phyloP scores from a whole-genome alignment of 2,113 vertebrate genomes.

The Camelus dromedarius region DNA sequence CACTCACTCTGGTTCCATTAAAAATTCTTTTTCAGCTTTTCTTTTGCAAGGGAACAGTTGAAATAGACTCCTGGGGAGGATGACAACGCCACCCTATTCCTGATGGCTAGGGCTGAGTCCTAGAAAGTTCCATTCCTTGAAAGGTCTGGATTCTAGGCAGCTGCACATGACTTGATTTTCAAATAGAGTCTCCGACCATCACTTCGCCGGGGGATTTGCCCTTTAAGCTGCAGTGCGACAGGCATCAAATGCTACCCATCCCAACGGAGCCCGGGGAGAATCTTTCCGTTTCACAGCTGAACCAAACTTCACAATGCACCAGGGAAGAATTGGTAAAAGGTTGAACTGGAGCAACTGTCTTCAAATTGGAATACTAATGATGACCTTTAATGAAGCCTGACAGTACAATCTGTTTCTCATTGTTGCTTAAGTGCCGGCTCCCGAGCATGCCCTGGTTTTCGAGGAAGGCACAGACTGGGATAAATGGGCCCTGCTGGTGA shows the following conservation, averaged over 20 bases:
- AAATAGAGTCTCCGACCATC: slow-evolving; percentile 65
- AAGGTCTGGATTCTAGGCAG: slow-evolving; percentile 78
- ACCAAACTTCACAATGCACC: slow-evolving; percentile 87
- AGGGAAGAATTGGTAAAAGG: slow-evolving; percentile 87
- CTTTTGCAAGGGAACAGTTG: not conserved
- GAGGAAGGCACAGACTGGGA: slow-evolving; percentile 83
- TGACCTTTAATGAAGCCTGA: slow-evolving; percentile 99
- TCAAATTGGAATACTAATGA: slow-evolving; percentile 98
- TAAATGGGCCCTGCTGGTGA: slow-evolving; percentile 89
- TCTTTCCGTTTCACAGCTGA: slow-evolving; percentile 88
- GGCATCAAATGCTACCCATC: slow-evolving; percentile 84
- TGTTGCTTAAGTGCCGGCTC: slow-evolving; percentile 94
- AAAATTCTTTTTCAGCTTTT: not conserved
- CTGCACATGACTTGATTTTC: slow-evolving; percentile 83
- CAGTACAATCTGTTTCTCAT: slow-evolving; percentile 99
- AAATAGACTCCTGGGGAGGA: not conserved
- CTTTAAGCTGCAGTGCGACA: slow-evolving; percentile 85
- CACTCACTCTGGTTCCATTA: not conserved
- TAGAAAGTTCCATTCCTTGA: slow-evolving; percentile 80
- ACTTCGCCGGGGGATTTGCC: slow-evolving; percentile 81
- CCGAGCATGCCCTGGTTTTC: slow-evolving; percentile 90
- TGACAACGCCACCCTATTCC: slow-evolving; percentile 58
- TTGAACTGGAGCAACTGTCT: slow-evolving; percentile 88
- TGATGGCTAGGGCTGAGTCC: slow-evolving; percentile 43
- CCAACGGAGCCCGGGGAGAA: slow-evolving; percentile 65